Evolutionary conservation across 2,797 vertebrate genomes (phyloP), one percentile per base, ranked within the genome.

Genomic region (Characodon lateralis): DNA sequence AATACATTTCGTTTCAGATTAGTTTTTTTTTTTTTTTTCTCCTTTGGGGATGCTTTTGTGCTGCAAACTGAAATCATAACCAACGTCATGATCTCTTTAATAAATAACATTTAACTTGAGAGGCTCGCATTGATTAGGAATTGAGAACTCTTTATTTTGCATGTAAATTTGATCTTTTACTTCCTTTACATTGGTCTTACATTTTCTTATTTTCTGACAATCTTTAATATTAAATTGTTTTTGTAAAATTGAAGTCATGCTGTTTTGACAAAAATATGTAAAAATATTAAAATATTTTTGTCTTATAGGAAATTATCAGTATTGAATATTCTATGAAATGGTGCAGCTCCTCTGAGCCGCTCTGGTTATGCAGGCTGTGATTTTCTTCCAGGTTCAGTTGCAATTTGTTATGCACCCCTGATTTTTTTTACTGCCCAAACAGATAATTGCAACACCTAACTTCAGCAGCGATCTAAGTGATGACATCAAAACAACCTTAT

Each of bases 401-500:
- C 28, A 46, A 73, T 73, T 72, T 26, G 43, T 43, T 43, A 39
- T 58, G 22, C 53, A 9, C 51, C n/a, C 66, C 24, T 26, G 66
- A 69, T 16, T 69, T 14, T 69, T 69, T 69, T 69, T 46, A 22
- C 41, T 69, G 41, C 41, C 41, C 41, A 69, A 26, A 69, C 66
- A 69, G 6, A 46, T 46, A 26, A 69, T 46, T 46, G 24, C 53
- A 73, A 13, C 51, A 59, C 77, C 4, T 58, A 74, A 46, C 35
- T n/a, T n/a, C n/a, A n/a, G n/a, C n/a, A n/a, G n/a, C n/a, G n/a
- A n/a, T n/a, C n/a, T n/a, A n/a, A n/a, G n/a, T n/a, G n/a, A n/a
- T n/a, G n/a, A n/a, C n/a, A 66, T 81, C 66, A 84, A 75, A 75
- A 55, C 53, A 41, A 35, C 14, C 22, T 78, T 4, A 75, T 78